Percentiles rank a stretch among this genome's conserved stretches.
Conservation (phyloP, 2,113 vertebrate species). For the Centropus unirufus region DNA sequence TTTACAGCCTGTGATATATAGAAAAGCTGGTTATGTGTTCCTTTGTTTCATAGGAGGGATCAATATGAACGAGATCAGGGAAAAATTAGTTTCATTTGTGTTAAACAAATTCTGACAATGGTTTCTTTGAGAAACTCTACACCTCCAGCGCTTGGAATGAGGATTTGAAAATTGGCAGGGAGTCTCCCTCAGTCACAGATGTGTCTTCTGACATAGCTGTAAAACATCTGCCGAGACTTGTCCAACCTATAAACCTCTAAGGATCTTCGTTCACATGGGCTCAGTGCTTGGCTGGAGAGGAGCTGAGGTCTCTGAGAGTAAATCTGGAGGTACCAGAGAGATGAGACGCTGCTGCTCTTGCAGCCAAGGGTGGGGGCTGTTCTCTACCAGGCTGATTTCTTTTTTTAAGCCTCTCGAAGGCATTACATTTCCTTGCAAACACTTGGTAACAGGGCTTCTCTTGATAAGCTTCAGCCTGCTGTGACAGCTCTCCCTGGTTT, state of each 20-base stretch:
- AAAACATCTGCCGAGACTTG: neutral
- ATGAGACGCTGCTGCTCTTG: neutral
- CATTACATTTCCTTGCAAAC: neutral
- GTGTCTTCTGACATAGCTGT: neutral
- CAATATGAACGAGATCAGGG: constrained; percentile 1
- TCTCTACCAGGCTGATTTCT: neutral
- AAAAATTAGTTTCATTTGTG: neutral
- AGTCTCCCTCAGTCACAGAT: neutral
- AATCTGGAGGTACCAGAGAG: neutral
- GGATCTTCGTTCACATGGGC: neutral
- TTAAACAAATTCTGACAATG: neutral
- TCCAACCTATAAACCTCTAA: neutral
- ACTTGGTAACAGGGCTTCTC: neutral
- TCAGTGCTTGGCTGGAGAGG: neutral
- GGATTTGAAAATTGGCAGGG: neutral
- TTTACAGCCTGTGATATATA: constrained; percentile 44
- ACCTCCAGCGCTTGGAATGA: rapidly evolving
- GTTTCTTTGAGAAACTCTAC: neutral
- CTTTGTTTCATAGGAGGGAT: constrained; percentile 24
- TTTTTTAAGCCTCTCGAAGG: neutral
- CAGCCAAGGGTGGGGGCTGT: neutral
- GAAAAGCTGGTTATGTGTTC: constrained; percentile 38
- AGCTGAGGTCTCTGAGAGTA: neutral
- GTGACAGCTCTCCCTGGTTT: neutral
- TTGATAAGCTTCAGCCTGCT: neutral